Evolutionary conservation across 1,140 invertebrate species (phyloP), one percentile per base, ranked within the genome.

Genomic region (Drusus annulatus): DNA sequence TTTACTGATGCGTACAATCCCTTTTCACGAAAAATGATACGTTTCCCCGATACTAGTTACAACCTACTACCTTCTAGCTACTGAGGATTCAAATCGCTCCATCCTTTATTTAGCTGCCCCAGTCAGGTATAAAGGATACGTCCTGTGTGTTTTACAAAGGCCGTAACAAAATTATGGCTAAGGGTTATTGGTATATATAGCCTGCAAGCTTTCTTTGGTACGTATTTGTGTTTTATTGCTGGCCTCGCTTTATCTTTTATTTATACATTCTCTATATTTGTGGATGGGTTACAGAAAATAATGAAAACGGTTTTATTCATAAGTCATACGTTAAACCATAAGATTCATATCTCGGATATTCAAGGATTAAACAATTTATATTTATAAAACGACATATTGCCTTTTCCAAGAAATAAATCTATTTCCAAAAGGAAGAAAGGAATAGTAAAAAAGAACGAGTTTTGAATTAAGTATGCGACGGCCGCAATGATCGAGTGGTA

Each of bases 141-240:
- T 52, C 17, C 31, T 23, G 36, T 51, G 68, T 54, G 19, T 51
- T 51, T 52, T 71, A 71, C 50, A 71, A 71, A 71, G 45, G 50
- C 50, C 23, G 21, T 52, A 52, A 71, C 65, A 16, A 50, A 71
- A 54, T 71, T 71, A 23, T 71, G 68, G 68, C 52, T 71, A 71
- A 71, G 68, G 68, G 50, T 71, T 54, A 68, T 60, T 5, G 17
- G 17, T 17, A 58, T 8, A 13, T 50, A 25, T 65, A 15, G 62
- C 28, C 28, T 31, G 50, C 25, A 23, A 71, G 8, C 19, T 52
- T 19, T 25, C 50, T 71, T 51, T 28, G 16, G 25, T 31, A 45
- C 3, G 23, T 51, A 23, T 71, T 71, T 71, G 52, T 51, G 68
- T 71, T 71, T 71, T 71, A 71, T 71, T 71, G 21, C 17, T 25